Percentiles rank a stretch among this genome's conserved stretches.
Conservation (phyloP, 2,797 vertebrate species). For the Premnoplex brunnescens region DNA sequence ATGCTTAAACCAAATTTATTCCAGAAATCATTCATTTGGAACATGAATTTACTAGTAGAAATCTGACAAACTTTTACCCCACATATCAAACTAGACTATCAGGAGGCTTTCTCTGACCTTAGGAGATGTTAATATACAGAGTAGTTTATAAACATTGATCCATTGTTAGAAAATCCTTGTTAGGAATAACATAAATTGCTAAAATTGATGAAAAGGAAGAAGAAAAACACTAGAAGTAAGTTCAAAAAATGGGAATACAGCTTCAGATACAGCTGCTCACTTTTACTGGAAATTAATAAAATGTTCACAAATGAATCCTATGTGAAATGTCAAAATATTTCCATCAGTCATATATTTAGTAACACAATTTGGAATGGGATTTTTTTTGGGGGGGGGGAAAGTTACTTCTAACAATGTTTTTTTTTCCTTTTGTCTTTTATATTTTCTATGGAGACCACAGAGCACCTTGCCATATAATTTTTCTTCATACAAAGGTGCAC, state of each 20-base stretch:
- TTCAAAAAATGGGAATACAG: neutral
- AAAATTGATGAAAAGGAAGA: neutral
- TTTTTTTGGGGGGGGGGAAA: neutral
- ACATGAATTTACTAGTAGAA: neutral
- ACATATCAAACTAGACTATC: neutral
- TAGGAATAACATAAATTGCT: neutral
- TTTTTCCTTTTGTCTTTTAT: neutral
- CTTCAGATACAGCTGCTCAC: neutral
- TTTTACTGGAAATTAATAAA: neutral
- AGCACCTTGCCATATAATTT: neutral
- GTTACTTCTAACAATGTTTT: neutral
- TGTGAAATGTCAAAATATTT: conserved; percentile 10
- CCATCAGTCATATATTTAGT: neutral
- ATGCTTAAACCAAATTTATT: neutral
- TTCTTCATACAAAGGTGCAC: neutral
- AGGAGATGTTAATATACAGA: neutral
- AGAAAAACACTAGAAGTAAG: neutral
- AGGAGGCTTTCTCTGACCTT: neutral
- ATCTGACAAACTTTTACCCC: neutral
- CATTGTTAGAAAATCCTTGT: neutral
- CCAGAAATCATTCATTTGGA: neutral
- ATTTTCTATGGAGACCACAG: neutral
- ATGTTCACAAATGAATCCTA: neutral
- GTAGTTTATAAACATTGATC: neutral
- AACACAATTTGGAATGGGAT: neutral